Evolutionary conservation across 2,888 invertebrate genomes (phyloP).

Genomic region (Mycalesis mineus): DNA sequence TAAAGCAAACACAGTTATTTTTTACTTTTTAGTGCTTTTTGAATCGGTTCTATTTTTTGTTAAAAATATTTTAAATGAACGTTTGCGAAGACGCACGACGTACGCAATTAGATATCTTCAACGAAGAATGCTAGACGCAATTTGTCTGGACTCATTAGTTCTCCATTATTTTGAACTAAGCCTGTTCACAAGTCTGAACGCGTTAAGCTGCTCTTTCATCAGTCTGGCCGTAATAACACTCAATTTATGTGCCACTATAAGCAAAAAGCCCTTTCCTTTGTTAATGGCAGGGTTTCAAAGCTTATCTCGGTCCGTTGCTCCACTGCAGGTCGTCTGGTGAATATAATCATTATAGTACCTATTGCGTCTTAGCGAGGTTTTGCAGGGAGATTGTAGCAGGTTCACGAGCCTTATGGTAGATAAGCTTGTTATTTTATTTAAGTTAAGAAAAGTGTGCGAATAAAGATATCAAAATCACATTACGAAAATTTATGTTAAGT

Average conservation of each 20-base stretch:
- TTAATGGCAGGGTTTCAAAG: slow-evolving; percentile 8
- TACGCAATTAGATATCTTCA: too few relatives aligned
- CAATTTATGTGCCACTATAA: slow-evolving; percentile 7
- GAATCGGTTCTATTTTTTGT: too few relatives aligned
- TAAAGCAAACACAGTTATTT: too few relatives aligned
- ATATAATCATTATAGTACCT: neutral
- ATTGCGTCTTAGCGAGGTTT: neutral
- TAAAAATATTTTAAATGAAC: too few relatives aligned
- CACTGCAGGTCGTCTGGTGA: slow-evolving; percentile 8
- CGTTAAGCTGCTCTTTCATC: slow-evolving; percentile 9
- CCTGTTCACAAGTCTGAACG: neutral
- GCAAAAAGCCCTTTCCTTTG: slow-evolving; percentile 12
- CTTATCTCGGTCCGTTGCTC: slow-evolving; percentile 8
- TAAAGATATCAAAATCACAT: too few relatives aligned
- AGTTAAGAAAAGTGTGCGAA: too few relatives aligned
- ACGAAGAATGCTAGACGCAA: neutral
- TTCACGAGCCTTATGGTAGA: neutral
- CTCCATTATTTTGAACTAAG: neutral
- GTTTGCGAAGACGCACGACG: too few relatives aligned
- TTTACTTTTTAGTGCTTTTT: too few relatives aligned
- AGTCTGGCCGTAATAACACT: slow-evolving; percentile 3
- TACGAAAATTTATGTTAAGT: too few relatives aligned
- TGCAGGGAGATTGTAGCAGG: neutral
- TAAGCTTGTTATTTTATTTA: too few relatives aligned
- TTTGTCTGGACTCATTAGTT: neutral